A percentile compares a stretch with the other conserved stretches of the same genome.
phyloP scores from a whole-genome alignment of 1,140 invertebrate genomes.

The Drosophila repleta region DNA sequence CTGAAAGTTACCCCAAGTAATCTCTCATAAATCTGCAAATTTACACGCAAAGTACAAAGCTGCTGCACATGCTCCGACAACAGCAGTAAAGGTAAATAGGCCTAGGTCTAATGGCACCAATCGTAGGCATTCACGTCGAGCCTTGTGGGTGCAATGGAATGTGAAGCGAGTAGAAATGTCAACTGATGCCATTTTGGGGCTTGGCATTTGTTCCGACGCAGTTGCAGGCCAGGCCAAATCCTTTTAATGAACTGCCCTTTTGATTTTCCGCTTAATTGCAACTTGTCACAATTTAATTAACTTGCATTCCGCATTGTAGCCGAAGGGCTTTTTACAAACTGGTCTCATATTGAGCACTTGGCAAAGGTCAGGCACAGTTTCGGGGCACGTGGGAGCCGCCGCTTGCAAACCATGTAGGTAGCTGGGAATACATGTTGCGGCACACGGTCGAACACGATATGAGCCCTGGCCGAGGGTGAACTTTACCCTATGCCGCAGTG shows the following conservation, averaged over 20 bases:
- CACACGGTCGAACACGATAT: constrained; percentile 1
- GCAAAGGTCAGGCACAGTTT: constrained; percentile 47
- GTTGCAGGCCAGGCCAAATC: constrained; percentile 30
- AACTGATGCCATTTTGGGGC: constrained; percentile 62
- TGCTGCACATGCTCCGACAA: neutral
- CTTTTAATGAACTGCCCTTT: constrained; percentile 64
- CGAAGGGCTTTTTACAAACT: neutral
- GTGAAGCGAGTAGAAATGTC: constrained; percentile 58
- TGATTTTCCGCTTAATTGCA: constrained; percentile 46
- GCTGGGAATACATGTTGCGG: neutral
- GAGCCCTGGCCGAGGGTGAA: constrained; percentile 23
- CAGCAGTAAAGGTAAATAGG: neutral
- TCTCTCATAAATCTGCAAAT: no score
- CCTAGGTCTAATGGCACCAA: neutral
- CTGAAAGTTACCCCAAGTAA: no score
- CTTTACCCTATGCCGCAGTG: constrained; percentile 43
- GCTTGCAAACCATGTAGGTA: neutral
- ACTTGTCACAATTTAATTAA: constrained; percentile 76
- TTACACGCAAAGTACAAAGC: constrained; percentile 1
- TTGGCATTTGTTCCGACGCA: constrained; percentile 68
- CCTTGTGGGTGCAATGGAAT: constrained; percentile 48
- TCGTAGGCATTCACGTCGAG: neutral
- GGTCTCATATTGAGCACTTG: neutral
- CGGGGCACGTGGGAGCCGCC: neutral
- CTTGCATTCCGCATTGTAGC: constrained; percentile 8